These are phyloP conservation scores for Brachionus asplanchnoidis DNA, from an alignment of 1,140 invertebrate genomes.

Conservation along the genomic window DNA sequence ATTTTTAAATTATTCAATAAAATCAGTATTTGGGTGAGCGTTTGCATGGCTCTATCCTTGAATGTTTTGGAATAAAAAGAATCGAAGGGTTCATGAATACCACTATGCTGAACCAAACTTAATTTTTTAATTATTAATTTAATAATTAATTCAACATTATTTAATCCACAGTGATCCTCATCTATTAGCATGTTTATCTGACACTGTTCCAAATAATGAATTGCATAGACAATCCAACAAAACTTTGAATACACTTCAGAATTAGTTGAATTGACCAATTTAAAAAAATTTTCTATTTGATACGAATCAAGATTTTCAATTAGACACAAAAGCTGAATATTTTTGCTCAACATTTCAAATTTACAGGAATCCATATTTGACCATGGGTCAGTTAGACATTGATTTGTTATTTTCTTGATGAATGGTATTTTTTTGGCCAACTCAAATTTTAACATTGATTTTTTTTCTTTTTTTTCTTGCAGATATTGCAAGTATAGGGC, in stretches of 20 bases:
- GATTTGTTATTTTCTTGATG: neutral
- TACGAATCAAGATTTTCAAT: neutral
- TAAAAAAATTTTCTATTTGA: neutral
- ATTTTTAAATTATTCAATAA: slow-evolving; percentile 26
- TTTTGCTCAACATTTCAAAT: neutral
- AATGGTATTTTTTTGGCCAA: slow-evolving; percentile 5
- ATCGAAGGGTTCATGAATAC: neutral
- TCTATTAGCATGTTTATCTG: slow-evolving; percentile 28
- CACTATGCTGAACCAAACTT: neutral
- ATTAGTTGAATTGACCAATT: neutral
- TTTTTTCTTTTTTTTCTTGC: neutral
- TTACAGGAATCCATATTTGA: neutral
- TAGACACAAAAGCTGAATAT: slow-evolving; percentile 24
- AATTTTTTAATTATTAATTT: slow-evolving; percentile 17
- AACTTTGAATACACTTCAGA: neutral
- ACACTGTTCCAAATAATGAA: slow-evolving; percentile 21
- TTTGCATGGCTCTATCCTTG: slow-evolving; percentile 36
- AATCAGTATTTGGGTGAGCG: slow-evolving; percentile 22
- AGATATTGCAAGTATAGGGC: neutral
- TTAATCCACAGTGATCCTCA: neutral
- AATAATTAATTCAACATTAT: neutral
- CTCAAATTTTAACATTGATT: neutral
- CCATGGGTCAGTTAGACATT: slow-evolving; percentile 21
- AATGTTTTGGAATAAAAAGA: neutral
- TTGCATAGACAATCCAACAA: slow-evolving; percentile 18